These are phyloP conservation scores for Tychaedon coryphoeus DNA, from an alignment of 2,113 vertebrate genomes.

Conservation along the genomic window DNA sequence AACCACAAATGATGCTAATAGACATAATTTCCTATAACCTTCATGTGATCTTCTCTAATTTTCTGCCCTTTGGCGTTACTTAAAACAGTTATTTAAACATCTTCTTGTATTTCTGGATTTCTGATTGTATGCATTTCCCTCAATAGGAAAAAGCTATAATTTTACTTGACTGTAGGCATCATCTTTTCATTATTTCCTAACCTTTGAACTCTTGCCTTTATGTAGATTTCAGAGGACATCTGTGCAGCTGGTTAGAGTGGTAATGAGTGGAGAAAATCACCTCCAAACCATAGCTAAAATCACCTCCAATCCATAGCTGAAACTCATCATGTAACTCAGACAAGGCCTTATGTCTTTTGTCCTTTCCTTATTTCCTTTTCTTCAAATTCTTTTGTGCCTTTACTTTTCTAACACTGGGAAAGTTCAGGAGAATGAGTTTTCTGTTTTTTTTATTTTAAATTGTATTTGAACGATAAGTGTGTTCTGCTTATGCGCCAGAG, in stretches of 20 bases:
- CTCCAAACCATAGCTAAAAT: background rate
- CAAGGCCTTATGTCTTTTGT: background rate
- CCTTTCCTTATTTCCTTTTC: background rate
- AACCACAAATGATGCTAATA: background rate
- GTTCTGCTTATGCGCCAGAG: background rate
- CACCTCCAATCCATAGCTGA: background rate
- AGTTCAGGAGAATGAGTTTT: background rate
- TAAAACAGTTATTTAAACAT: background rate
- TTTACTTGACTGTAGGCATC: background rate
- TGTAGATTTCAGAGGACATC: background rate
- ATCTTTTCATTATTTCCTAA: conserved; percentile 13
- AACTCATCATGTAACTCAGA: background rate
- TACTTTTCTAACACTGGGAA: background rate
- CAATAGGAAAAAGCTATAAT: background rate
- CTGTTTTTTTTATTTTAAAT: background rate
- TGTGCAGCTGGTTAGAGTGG: background rate
- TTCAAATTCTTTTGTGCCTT: background rate
- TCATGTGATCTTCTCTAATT: background rate
- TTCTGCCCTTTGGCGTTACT: background rate
- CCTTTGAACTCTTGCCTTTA: background rate
- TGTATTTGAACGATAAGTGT: background rate
- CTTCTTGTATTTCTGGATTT: background rate
- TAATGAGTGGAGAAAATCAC: background rate
- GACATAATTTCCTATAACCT: background rate
- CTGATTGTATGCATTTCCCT: background rate